Percentiles rank a stretch among this genome's conserved stretches.
Conservation (phyloP, 1,140 invertebrate genomes). For the Lepidostoma basale region DNA sequence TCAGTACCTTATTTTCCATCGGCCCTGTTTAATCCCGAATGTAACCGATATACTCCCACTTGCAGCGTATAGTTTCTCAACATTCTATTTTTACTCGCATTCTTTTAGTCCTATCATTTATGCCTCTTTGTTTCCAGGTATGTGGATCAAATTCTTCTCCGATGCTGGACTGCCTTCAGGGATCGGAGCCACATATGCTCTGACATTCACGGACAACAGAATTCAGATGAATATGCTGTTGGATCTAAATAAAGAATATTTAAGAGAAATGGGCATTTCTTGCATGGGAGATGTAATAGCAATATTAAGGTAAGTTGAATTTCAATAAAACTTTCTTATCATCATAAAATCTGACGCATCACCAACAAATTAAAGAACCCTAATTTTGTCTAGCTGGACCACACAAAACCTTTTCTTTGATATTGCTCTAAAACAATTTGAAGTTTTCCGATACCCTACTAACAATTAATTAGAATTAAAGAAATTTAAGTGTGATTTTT, state of each 20-base stretch:
- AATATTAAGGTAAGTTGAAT: conserved; percentile 64
- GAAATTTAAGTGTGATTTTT: not conserved
- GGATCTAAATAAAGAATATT: conserved; percentile 82
- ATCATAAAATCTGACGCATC: too few species aligned
- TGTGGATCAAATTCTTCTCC: conserved; percentile 80
- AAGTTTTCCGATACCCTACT: too few species aligned
- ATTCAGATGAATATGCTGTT: conserved; percentile 81
- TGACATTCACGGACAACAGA: conserved; percentile 82
- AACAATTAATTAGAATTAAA: not conserved
- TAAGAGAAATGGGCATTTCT: conserved; percentile 82
- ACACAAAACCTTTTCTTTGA: not conserved
- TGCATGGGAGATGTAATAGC: conserved; percentile 85
- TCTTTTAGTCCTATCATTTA: conserved; percentile 3
- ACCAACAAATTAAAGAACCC: too few species aligned
- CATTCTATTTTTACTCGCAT: conserved; percentile 13
- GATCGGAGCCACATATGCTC: conserved; percentile 77
- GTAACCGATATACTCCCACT: too few species aligned
- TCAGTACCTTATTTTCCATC: too few species aligned
- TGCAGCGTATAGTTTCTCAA: conserved; percentile 1
- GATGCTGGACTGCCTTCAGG: conserved; percentile 77
- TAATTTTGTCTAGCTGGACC: too few species aligned
- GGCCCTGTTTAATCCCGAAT: too few species aligned
- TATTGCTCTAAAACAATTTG: too few species aligned
- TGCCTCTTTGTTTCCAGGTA: conserved; percentile 54
- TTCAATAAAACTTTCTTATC: not conserved